phyloP scores from a whole-genome alignment of 1,140 invertebrate genomes.

The Asobara japonica region DNA sequence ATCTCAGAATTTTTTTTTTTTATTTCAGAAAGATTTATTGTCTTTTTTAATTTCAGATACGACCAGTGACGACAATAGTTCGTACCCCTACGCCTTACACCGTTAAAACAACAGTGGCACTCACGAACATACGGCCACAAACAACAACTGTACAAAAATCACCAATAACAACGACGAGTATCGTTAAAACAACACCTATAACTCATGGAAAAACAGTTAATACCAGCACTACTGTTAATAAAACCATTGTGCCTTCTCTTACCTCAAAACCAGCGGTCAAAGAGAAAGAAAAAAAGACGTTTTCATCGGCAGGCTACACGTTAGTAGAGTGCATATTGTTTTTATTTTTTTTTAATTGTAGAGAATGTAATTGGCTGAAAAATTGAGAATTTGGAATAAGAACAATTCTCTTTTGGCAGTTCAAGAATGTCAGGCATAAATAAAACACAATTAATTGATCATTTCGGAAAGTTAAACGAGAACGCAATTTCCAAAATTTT shows the following conservation, averaged over 20 bases:
- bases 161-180: constrained; percentile 39
- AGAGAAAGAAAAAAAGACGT: constrained; percentile 75
- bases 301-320: constrained; percentile 68
- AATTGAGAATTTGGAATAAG: no score
- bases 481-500: no score
- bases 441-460: no score
- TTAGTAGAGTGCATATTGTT: constrained; percentile 54
- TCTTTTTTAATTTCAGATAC: no score
- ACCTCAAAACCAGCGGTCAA: constrained; percentile 65
- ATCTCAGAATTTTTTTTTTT: no score
- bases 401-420: constrained; percentile 18
- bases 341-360: not conserved
- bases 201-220: constrained; percentile 58
- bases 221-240: constrained; percentile 57
- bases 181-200: constrained; percentile 52
- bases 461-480: no score
- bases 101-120: constrained; percentile 56
- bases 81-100: constrained; percentile 54
- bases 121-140: constrained; percentile 53
- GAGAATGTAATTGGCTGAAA: not conserved
- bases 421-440: no score
- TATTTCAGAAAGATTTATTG: no score
- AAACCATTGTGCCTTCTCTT: constrained; percentile 65
- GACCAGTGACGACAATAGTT: constrained; percentile 51
- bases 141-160: constrained; percentile 54